Evolutionary conservation across 2,113 vertebrate genomes (phyloP).

Genomic region (Carlito syrichta): DNA sequence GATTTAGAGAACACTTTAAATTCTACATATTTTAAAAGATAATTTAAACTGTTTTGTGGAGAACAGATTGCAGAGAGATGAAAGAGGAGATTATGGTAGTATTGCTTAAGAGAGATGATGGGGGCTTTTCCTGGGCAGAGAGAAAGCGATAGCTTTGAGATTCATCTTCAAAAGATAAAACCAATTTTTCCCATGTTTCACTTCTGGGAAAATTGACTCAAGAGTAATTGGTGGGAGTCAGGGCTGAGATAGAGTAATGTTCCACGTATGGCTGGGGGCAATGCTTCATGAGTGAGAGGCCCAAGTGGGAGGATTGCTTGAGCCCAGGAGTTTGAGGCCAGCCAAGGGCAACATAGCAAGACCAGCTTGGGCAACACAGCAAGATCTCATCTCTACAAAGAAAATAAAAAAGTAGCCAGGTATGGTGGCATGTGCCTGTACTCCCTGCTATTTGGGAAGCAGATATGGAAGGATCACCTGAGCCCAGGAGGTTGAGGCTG

Average conservation of each 20-base stretch:
- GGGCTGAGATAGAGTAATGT: background rate
- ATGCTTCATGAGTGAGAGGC: no score
- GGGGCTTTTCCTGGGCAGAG: background rate
- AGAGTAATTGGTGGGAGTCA: background rate
- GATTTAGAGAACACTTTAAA: background rate
- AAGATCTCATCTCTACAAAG: no score
- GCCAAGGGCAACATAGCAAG: no score
- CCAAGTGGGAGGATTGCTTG: no score
- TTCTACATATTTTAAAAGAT: background rate
- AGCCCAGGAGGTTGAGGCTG: no score
- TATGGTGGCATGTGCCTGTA: no score
- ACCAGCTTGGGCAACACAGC: no score
- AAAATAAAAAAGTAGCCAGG: no score
- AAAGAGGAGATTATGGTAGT: background rate
- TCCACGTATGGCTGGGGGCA: no score
- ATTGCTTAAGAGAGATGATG: background rate
- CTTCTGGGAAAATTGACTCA: slow-evolving; percentile 4
- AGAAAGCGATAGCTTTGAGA: background rate
- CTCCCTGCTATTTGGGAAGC: no score
- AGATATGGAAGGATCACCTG: no score
- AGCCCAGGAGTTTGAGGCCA: no score
- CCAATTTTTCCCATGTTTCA: background rate
- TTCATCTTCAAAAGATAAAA: background rate
- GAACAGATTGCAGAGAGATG: background rate
- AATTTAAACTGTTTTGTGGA: background rate